Base-by-base conservation (phyloP, 2,113 vertebrate genomes). In the Charina bottae region DNA sequence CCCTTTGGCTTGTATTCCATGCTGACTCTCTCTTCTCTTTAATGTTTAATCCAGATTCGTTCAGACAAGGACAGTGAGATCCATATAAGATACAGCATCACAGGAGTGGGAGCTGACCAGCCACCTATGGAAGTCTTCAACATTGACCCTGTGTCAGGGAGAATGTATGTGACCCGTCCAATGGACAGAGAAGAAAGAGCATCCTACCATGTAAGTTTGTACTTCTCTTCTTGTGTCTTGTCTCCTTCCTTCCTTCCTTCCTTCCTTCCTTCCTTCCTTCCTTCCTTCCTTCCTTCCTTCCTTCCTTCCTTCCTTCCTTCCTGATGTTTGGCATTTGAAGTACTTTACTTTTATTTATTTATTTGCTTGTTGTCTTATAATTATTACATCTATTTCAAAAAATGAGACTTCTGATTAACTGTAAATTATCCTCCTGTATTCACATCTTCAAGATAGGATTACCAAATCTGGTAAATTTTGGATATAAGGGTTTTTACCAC, bases 11-110 rank as follows among this genome's bases (percentile, higher is more conserved):
- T 95, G 93, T 90, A 72, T 92, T 60, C 89, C 62, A 87, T 87
- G 17, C 92, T 95, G 13, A 94, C 0, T 1, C 62, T 86, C 56
- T 87, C 24, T 64, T 93, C 85, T 93, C 93, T 95, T 83, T 94
- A 55, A 90, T 94, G 0, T 93, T 93, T 91, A 88, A 87, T 90
- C 19, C 97, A 99, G 99, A 99, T 99, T 94, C 99, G 99, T 17
- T 99, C 99, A 0, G 99, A 99, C 96, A 99, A 99, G 93, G 99
- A 99, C 97, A 98, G 98, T 15, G 98, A 99, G 95, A 99, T 99
- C 93, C 98, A 98, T 7, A 99, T 99, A 95, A 97, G 99, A 0
- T 99, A 99, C 97, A 99, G 99, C 97, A 98, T 99, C 97, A 99
- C 99, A 0, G 99, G 99, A 0, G 98, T 99, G 91, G 98, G 98